A percentile compares a stretch with the other conserved stretches of the same genome.
These are phyloP conservation scores for Pinna nobilis DNA, from an alignment of 1,140 invertebrate species.

Conservation along the genomic window DNA sequence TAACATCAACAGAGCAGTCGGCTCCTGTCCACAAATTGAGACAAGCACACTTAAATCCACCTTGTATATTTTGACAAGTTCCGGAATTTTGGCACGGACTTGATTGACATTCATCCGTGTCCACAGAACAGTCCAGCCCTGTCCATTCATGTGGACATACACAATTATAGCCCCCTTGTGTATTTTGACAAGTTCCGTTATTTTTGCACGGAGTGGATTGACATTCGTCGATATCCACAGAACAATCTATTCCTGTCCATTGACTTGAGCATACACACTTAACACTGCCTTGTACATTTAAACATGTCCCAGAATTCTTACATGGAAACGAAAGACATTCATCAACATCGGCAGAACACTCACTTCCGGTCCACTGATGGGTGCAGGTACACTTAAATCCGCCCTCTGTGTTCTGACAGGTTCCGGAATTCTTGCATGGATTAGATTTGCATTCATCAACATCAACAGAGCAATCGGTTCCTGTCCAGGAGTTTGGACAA, in stretches of 20 bases:
- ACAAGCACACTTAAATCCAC: constrained; percentile 28
- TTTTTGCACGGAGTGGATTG: no score
- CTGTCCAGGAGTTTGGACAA: constrained; percentile 62
- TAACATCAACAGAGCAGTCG: constrained; percentile 25
- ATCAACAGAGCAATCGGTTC: constrained; percentile 62
- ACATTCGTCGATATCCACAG: constrained; percentile 16
- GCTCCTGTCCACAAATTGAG: constrained; percentile 19
- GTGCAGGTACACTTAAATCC: constrained; percentile 3
- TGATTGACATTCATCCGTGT: constrained; percentile 14
- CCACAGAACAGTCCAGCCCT: background rate
- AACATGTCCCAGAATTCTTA: constrained; percentile 13
- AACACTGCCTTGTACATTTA: background rate
- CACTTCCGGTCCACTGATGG: constrained; percentile 6
- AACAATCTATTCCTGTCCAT: constrained; percentile 23
- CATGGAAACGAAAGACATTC: constrained; percentile 23
- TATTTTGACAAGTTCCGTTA: constrained; percentile 11
- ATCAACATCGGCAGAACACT: constrained; percentile 7
- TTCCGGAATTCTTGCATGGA: constrained; percentile 5
- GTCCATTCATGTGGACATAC: background rate
- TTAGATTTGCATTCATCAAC: constrained; percentile 10
- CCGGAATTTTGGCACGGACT: constrained; percentile 30
- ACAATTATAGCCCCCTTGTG: constrained; percentile 9
- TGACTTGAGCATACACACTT: constrained; percentile 1
- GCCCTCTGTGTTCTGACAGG: constrained; percentile 10
- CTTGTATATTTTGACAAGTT: constrained; percentile 15